Evolutionary conservation across 2,113 vertebrate genomes (phyloP).

Genomic region (Piaya cayana): DNA sequence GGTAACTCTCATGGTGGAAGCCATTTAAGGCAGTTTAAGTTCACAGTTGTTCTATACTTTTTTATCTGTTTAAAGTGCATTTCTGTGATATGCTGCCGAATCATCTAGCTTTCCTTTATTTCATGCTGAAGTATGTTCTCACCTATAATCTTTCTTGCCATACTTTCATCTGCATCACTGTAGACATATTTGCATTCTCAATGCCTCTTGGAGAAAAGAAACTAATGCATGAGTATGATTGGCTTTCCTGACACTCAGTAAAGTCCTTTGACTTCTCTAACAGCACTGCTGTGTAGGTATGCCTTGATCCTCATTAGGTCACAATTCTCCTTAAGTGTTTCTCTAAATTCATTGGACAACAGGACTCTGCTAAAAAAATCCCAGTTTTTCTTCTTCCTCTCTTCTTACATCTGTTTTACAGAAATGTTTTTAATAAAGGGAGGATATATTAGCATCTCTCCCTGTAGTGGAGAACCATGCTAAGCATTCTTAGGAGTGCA

Average conservation of each 20-base stretch:
- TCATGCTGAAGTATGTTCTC: background rate
- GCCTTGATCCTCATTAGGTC: background rate
- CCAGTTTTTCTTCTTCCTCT: no score
- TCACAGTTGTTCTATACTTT: background rate
- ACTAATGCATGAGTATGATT: accelerated
- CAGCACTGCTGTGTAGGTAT: background rate
- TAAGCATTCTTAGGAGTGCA: background rate
- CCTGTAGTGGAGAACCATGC: background rate
- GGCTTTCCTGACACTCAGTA: background rate
- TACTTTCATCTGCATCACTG: background rate
- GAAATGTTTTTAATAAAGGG: background rate
- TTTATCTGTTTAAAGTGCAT: background rate
- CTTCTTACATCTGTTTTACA: background rate
- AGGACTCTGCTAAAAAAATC: background rate
- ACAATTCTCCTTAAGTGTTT: background rate
- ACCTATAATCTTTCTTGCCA: background rate
- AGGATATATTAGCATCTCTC: background rate
- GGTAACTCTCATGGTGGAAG: background rate
- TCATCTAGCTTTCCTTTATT: background rate
- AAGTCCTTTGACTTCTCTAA: background rate
- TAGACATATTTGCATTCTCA: background rate
- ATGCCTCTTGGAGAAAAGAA: background rate
- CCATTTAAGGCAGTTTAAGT: background rate
- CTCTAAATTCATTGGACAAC: background rate
- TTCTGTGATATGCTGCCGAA: background rate